Evolutionary conservation across 2,797 vertebrate species (phyloP).

Genomic region (Chlorospingus flavigularis): DNA sequence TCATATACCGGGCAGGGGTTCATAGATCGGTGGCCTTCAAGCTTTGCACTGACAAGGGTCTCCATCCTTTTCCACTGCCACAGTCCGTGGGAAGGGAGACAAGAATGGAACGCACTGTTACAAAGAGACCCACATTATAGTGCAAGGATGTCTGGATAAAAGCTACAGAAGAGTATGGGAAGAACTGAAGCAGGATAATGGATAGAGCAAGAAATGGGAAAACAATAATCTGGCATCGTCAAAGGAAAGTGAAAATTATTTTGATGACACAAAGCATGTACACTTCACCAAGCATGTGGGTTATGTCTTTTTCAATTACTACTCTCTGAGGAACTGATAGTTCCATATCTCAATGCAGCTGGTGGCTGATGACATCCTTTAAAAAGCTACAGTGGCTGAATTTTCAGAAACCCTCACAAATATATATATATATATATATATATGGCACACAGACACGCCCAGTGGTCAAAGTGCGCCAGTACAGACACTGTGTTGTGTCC

Average conservation of each 20-base stretch:
- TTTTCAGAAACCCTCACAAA: background rate
- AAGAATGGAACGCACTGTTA: conserved; percentile 9
- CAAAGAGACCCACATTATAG: background rate
- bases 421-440: too few relatives aligned
- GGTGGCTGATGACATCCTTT: background rate
- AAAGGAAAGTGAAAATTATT: background rate
- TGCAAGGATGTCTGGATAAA: background rate
- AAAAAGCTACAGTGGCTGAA: background rate
- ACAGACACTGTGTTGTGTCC: background rate
- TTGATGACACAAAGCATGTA: background rate
- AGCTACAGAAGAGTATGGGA: background rate
- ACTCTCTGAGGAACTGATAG: background rate
- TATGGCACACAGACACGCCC: background rate
- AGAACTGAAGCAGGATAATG: background rate
- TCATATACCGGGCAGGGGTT: conserved; percentile 73
- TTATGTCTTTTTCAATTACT: background rate
- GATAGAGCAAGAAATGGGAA: background rate
- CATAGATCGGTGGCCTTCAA: conserved; percentile 71
- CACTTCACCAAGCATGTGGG: background rate
- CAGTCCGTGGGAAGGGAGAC: background rate
- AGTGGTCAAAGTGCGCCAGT: background rate
- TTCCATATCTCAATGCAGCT: background rate
- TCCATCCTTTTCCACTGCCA: conserved; percentile 64
- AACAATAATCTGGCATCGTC: background rate
- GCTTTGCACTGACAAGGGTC: conserved; percentile 46